phyloP scores from a whole-genome alignment of 2,113 vertebrate species.

The Charadrius vociferus region DNA sequence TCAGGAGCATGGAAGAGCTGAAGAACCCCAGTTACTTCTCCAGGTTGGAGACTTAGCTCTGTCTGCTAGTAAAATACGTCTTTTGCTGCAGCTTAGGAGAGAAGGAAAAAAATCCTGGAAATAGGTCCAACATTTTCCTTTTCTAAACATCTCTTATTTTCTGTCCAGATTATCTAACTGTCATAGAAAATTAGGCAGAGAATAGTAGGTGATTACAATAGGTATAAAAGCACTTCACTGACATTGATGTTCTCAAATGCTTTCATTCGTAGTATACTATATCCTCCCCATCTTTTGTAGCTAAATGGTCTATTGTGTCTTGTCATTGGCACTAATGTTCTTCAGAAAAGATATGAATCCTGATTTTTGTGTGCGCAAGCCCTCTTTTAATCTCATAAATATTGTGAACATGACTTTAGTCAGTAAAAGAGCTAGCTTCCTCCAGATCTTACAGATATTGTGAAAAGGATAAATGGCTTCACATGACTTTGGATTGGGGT shows the following conservation, averaged over 20 bases:
- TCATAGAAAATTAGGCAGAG: not conserved
- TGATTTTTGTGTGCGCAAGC: not conserved
- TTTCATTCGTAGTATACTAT: not conserved
- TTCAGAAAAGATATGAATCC: not conserved
- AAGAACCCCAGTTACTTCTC: not conserved
- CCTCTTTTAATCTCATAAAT: conserved; percentile 4
- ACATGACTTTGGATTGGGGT: not conserved
- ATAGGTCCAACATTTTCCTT: not conserved
- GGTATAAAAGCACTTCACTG: not conserved
- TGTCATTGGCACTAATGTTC: not conserved
- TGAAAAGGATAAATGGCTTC: not conserved
- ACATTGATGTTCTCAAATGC: not conserved
- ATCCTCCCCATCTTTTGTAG: conserved; percentile 5
- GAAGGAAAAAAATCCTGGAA: not conserved
- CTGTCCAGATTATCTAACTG: conserved; percentile 22
- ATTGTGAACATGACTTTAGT: not conserved
- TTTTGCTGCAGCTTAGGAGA: not conserved
- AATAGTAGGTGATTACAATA: conserved; percentile 22
- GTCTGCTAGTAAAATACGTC: not conserved
- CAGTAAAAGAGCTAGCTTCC: not conserved
- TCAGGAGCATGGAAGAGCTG: not conserved
- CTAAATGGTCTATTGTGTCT: conserved; percentile 11
- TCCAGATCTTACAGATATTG: not conserved
- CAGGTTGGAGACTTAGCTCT: not conserved
- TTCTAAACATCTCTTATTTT: not conserved